Evolutionary conservation across 1,140 invertebrate species (phyloP), one percentile per base, ranked within the genome.

Genomic region (Procambarus clarkii): DNA sequence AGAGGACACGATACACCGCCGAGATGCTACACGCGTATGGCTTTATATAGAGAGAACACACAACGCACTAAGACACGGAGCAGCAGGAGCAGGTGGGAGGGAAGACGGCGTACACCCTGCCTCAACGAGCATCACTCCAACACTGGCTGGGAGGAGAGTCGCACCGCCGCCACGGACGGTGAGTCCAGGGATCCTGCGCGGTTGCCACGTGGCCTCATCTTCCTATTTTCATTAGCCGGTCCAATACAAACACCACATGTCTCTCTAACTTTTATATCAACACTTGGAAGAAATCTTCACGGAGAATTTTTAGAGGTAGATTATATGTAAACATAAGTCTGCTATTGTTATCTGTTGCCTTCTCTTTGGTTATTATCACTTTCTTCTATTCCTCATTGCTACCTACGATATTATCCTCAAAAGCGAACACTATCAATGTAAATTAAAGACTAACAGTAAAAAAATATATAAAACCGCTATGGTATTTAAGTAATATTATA

Each of bases 151-250:
- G 76, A 46, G 7, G 76, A 77, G 45, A 69, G 11, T 4, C 64
- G 18, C 9, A 21, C 64, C 13, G 11, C 11, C 9, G 18, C 64
- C 3, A 18, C 64, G 11, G 18, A 11, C 64, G 21, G 64, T 11
- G 64, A 69, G 11, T 18, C 64, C 11, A 18, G 45, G n/a, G 45
- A 77, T 77, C 76, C 76, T 77, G 76, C 76, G 76, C 76, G 76
- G 76, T 77, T 77, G 76, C 76, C 76, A 77, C 76, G 76, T 77
- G 76, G 76, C 45, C 76, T 77, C 45, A 44, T 46, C 76, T 77
- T 46, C 76, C 76, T 11, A 11, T 46, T 77, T 77, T 77, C 8
- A 77, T 44, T 77, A 77, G 76, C 76, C 76, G 76, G 76, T 18
- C 11, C 18, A 77, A 77, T 77, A 34, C 9, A 44, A 77, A 77